phyloP scores from a whole-genome alignment of 2,113 vertebrate species.

The Paradoxurus hermaphroditus region DNA sequence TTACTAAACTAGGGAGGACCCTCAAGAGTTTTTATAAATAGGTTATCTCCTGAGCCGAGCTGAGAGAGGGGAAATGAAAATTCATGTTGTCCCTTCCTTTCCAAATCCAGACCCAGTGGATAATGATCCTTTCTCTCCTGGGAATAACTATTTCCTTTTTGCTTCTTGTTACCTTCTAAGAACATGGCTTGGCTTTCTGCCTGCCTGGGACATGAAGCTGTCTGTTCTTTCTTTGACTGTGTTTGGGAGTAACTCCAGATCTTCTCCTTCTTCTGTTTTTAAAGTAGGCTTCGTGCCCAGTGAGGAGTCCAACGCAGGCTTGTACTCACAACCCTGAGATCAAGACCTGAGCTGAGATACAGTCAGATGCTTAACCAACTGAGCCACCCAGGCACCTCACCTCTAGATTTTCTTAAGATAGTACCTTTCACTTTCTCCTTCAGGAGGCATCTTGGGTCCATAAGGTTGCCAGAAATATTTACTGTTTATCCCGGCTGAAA shows the following conservation, averaged over 20 bases:
- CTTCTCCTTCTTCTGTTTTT: not conserved
- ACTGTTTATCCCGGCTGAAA: not conserved
- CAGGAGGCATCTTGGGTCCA: not conserved
- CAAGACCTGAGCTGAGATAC: too few species aligned
- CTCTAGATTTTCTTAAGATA: not conserved
- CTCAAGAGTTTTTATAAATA: not conserved
- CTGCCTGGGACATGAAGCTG: not conserved
- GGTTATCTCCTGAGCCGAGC: not conserved
- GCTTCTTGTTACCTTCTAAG: not conserved
- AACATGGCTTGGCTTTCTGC: not conserved
- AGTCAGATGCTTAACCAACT: too few species aligned
- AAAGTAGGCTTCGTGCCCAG: too few species aligned
- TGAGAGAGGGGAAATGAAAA: not conserved
- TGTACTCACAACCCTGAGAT: too few species aligned
- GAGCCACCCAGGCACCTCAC: too few species aligned
- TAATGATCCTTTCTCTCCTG: not conserved
- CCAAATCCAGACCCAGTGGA: not conserved
- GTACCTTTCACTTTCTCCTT: not conserved
- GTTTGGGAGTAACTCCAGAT: not conserved
- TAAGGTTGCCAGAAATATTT: not conserved
- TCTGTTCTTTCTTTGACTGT: not conserved
- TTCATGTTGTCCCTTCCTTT: not conserved
- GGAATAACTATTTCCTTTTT: not conserved
- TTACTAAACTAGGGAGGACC: not conserved
- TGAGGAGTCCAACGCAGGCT: too few species aligned